Evolutionary conservation across 2,888 invertebrate species (phyloP).

Genomic region (Pseudolycoriella hygida): DNA sequence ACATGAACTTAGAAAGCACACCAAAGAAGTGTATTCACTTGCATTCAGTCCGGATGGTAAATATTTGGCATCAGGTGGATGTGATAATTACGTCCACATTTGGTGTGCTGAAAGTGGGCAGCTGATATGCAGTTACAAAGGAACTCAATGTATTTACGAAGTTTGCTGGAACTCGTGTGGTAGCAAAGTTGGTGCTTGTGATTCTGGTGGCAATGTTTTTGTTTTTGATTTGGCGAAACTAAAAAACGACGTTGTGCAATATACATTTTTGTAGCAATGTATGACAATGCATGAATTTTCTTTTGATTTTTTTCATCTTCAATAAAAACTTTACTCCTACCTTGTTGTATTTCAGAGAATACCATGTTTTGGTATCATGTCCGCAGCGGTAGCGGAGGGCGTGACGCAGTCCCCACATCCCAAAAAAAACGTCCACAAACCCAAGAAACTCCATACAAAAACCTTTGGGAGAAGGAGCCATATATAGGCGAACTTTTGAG

Average conservation of each 20-base stretch:
- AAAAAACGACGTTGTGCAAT: constrained; percentile 31
- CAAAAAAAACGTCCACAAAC: too few relatives aligned
- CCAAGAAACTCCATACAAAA: too few relatives aligned
- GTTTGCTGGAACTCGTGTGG: constrained; percentile 98
- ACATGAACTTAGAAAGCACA: constrained; percentile 90
- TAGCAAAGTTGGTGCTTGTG: constrained; percentile 96
- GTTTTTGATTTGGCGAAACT: constrained; percentile 78
- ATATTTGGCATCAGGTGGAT: constrained; percentile 67
- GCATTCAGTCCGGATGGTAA: constrained; percentile 98
- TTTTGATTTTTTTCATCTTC: too few relatives aligned
- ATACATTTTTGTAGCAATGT: too few relatives aligned
- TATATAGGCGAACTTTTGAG: too few relatives aligned
- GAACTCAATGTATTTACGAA: constrained; percentile 97
- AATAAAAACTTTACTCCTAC: too few relatives aligned
- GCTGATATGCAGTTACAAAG: constrained; percentile 92
- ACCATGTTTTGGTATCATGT: too few relatives aligned
- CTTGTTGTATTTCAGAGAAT: too few relatives aligned
- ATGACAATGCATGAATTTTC: too few relatives aligned
- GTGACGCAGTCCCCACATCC: too few relatives aligned
- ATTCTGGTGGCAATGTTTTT: constrained; percentile 95
- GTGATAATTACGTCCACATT: constrained; percentile 96
- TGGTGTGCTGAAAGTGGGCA: constrained; percentile 96
- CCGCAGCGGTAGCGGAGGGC: too few relatives aligned
- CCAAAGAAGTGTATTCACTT: constrained; percentile 95
- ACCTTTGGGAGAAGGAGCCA: too few relatives aligned